phyloP scores from a whole-genome alignment of 2,113 vertebrate species.

The Heloderma charlesbogerti region DNA sequence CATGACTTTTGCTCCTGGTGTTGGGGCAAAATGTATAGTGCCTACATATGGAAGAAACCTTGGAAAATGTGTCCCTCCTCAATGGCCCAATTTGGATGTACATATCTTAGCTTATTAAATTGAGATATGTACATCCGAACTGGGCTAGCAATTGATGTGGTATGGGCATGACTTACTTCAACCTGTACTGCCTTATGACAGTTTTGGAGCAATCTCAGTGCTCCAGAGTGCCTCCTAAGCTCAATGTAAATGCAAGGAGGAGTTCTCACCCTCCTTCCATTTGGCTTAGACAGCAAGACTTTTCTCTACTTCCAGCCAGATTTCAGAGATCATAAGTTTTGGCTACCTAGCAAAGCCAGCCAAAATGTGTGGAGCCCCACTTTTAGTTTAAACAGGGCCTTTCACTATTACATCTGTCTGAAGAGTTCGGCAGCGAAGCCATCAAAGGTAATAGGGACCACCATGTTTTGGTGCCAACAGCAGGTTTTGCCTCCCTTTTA shows the following conservation, averaged over 20 bases:
- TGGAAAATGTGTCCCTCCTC: not conserved
- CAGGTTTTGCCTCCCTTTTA: not conserved
- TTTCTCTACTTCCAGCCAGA: not conserved
- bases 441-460: not conserved
- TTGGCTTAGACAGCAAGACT: not conserved
- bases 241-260: not conserved
- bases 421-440: not conserved
- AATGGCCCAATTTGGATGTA: not conserved
- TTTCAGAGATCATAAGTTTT: not conserved
- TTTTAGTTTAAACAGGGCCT: not conserved
- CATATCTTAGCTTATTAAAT: not conserved
- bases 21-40: not conserved
- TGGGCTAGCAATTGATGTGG: not conserved
- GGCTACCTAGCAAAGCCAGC: not conserved
- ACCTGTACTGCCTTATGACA: not conserved
- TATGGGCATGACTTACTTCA: not conserved
- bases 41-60: not conserved
- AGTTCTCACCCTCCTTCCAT: not conserved
- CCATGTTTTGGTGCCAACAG: not conserved
- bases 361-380: not conserved
- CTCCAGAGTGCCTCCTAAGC: not conserved
- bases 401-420: not conserved
- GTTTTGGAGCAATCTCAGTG: not conserved
- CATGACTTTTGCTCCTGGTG: not conserved
- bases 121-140: not conserved